Conservation (phyloP, 1,140 invertebrate species). For the Triops longicaudatus region DNA sequence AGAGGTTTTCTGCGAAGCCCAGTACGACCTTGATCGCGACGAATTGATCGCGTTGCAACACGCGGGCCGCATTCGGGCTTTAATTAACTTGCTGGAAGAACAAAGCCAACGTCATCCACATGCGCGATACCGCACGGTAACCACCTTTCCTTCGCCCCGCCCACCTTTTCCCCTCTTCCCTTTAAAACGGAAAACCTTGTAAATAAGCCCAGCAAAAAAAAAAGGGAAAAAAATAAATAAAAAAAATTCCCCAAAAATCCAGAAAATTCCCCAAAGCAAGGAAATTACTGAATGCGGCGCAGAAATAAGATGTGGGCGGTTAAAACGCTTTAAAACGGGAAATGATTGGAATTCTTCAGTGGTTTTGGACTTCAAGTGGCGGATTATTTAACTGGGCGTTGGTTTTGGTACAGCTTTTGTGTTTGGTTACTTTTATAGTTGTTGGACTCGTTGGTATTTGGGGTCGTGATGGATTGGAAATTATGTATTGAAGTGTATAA, state of each 20-base stretch:
- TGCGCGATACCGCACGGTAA: slow-evolving; percentile 30
- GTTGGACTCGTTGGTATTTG: too few species aligned
- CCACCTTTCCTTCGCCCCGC: neutral
- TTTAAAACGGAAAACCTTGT: neutral
- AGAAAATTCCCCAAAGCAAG: neutral
- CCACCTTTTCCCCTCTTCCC: neutral
- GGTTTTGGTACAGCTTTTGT: too few species aligned
- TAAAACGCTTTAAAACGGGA: neutral
- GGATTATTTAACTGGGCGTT: too few species aligned
- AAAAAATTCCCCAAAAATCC: neutral
- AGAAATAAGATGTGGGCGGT: neutral
- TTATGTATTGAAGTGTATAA: neutral
- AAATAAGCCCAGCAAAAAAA: slow-evolving; percentile 17
- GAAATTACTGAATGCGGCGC: too few species aligned
- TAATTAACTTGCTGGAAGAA: slow-evolving; percentile 26
- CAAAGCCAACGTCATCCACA: slow-evolving; percentile 24
- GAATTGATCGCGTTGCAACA: neutral
- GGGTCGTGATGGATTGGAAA: too few species aligned
- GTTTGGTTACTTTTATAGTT: too few species aligned
- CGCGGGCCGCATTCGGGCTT: slow-evolving; percentile 18
- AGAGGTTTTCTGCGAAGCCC: neutral
- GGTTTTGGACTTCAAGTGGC: too few species aligned
- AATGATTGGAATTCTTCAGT: too few species aligned
- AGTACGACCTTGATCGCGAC: slow-evolving; percentile 1
- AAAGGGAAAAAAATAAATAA: slow-evolving; percentile 29